Base-by-base conservation (phyloP, 2,888 invertebrate genomes). In the Aspidiotus destructor region DNA sequence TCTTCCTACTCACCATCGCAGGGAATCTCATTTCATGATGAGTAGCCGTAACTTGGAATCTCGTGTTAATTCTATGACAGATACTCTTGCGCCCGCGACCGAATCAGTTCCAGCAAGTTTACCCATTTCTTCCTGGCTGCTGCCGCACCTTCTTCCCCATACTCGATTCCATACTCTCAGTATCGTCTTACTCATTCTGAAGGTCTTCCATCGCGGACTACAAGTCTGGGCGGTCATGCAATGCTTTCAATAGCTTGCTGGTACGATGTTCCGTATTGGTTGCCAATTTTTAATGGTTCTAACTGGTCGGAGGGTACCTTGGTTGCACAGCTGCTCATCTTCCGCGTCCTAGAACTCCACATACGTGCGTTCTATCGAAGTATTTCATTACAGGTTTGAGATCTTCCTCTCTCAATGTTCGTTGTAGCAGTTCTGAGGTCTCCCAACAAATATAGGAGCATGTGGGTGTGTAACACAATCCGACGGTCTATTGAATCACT, bases 151-250 rank as follows among this genome's bases (percentile, higher is more conserved):
- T 48, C 48, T 48, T 48, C 6, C 48, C n/a, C 11, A 48, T 1
- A n/a, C 48, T 48, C 6, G 6, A n/a, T n/a, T 48, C 48, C 11
- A 48, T 48, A 48, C 48, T 48, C 6, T 48, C 48, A n/a, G 48
- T 48, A 48, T 48, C 6, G 48, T 2, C 62, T 44, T 62, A 40
- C 52, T 62, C 9, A 3, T 62, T 62, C 16, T 52, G 44, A 3
- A 62, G n/a, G 5, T 62, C 62, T 28, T n/a, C 17, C 5, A 44
- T 16, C 9, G n/a, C 2, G 9, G 48, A 62, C n/a, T 62, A 62
- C 10, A 62, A 16, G 62, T 62, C 62, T 11, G 48, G 62, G 48
- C 62, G 62, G 2, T 48, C 44, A 3, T 48, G 62, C 62, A 6
- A 44, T 9, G 2, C 62, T 17, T 62, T 8, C 2, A 48, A 44